phyloP scores from a whole-genome alignment of 2,888 invertebrate species.

The Dioctria rufipes region DNA sequence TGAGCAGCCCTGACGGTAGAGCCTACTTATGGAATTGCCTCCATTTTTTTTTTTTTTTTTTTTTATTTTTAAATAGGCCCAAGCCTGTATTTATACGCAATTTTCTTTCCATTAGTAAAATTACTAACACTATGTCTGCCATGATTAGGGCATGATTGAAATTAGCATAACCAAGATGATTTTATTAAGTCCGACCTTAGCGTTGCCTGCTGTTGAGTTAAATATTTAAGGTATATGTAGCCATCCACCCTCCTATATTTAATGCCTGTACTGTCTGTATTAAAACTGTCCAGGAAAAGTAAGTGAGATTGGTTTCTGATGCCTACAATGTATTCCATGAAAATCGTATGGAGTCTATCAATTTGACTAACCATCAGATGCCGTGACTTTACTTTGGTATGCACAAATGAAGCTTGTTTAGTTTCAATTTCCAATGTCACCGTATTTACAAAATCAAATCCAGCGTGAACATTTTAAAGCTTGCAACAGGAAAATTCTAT shows the following conservation, averaged over 20 bases:
- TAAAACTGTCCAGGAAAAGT: no score
- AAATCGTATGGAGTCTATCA: background rate
- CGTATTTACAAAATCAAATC: background rate
- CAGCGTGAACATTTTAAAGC: background rate
- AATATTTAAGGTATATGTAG: no score
- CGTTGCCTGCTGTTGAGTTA: background rate
- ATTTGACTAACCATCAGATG: background rate
- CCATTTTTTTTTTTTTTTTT: no score
- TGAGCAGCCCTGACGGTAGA: background rate
- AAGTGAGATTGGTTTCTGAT: no score
- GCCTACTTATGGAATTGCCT: no score
- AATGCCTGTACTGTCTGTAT: no score
- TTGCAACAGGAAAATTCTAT: constrained; percentile 32
- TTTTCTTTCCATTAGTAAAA: background rate
- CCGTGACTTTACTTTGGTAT: background rate
- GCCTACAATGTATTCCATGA: background rate
- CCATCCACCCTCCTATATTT: no score
- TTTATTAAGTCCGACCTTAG: background rate
- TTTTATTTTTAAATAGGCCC: background rate
- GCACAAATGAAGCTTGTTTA: background rate
- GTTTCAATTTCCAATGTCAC: constrained; percentile 5
- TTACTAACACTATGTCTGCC: background rate
- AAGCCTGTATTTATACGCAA: background rate
- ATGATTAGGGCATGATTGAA: constrained; percentile 10
- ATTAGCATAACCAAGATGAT: constrained; percentile 11